Conservation (phyloP, 2,797 vertebrate species). For the Melopsittacus undulatus region DNA sequence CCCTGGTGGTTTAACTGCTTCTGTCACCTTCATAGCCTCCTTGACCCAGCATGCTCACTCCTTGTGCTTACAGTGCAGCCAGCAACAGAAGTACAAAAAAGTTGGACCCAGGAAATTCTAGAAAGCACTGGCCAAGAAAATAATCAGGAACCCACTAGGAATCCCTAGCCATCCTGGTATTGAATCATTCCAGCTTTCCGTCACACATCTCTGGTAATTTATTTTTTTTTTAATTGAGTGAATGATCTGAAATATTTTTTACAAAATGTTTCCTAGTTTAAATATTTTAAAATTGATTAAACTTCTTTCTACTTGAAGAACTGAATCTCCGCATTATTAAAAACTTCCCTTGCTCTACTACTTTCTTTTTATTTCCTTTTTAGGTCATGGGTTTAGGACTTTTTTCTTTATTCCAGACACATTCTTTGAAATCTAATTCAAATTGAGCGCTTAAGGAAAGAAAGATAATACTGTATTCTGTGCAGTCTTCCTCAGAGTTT, state of each 20-base stretch:
- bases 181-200: background rate
- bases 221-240: background rate
- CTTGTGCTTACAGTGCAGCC: background rate
- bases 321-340: background rate
- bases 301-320: conserved; percentile 6
- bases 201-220: background rate
- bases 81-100: background rate
- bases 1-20: background rate
- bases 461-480: background rate
- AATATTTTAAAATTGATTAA: background rate
- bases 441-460: background rate
- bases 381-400: background rate
- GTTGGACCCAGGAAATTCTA: background rate
- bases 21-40: background rate
- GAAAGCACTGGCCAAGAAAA: background rate
- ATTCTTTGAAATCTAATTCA: background rate
- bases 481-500: background rate
- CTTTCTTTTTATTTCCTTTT: conserved; percentile 2
- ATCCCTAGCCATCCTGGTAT: background rate
- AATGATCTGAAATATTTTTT: background rate
- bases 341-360: background rate
- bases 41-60: background rate
- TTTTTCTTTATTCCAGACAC: background rate
- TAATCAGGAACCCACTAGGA: background rate
- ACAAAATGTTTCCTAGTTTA: background rate